Evolutionary conservation across 2,113 vertebrate species (phyloP).

Genomic region (Hippocampus abdominalis): DNA sequence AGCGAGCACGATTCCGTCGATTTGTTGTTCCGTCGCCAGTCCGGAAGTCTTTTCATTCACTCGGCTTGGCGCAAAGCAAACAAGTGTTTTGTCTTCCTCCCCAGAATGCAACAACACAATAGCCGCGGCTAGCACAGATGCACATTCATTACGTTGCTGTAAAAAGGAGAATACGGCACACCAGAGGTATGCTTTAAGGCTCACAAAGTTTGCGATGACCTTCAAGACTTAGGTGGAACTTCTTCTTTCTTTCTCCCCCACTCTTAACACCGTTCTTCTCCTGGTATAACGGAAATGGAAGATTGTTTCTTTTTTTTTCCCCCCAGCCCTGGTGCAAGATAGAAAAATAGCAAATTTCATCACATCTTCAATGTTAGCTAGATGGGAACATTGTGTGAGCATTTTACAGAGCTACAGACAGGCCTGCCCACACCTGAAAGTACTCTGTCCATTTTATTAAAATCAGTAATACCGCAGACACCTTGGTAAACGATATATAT

Average conservation of each 20-base stretch:
- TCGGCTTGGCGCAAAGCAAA: not conserved
- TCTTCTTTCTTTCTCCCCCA: not conserved
- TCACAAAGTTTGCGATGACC: not conserved
- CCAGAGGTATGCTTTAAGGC: not conserved
- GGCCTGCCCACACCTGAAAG: slow-evolving; percentile 1
- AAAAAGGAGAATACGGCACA: not conserved
- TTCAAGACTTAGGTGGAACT: not conserved
- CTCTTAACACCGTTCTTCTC: not conserved
- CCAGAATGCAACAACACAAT: not conserved
- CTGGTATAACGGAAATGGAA: not conserved
- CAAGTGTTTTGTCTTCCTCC: not conserved
- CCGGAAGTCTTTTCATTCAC: not conserved
- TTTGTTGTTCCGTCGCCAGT: not conserved
- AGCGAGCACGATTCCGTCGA: not conserved
- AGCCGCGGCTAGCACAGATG: not conserved
- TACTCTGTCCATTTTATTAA: not conserved
- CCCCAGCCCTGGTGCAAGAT: no score
- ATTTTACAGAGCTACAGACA: slow-evolving; percentile 47
- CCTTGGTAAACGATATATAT: not conserved
- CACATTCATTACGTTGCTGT: not conserved
- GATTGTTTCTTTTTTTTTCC: not conserved
- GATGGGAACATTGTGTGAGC: slow-evolving; percentile 33
- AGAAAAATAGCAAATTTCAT: slow-evolving; percentile 55
- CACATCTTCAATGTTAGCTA: slow-evolving; percentile 54
- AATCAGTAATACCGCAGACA: not conserved